Evolutionary conservation across 2,888 invertebrate genomes (phyloP), one percentile per base, ranked within the genome.

Genomic region (Carterocephalus palaemon): DNA sequence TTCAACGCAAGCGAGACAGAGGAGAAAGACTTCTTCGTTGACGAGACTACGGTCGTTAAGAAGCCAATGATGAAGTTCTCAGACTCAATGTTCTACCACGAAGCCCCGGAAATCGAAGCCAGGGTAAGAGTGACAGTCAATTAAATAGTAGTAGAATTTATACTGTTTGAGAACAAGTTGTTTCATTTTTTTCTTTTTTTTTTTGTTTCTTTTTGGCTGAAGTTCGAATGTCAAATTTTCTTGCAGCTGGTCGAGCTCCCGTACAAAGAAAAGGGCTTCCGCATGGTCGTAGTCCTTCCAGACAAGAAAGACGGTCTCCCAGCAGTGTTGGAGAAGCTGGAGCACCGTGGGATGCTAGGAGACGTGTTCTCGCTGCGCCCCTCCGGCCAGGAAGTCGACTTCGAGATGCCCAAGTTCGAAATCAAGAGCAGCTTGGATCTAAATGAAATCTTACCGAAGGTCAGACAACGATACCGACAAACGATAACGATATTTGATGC

Each of bases 281-380:
- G 76, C 6, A 76, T 76, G 74, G 60, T 76, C 3, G 48, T 76
- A 1, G 60, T 74, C 2, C 60, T 76, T 3, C 75, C 77, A 0
- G 49, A 74, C 29, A 60, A 69, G 31, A 37, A 70, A 1, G 67
- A 76, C 19, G 76, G 76, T 20, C 64, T 76, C 0, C 45, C 60
- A 0, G 42, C 57, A 0, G 60, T 74, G n/a, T 31, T 76, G 26
- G 60, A 69, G 36, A 75, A 75, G 47, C 64, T 62, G 1, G 46
- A 65, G 0, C 23, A 58, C 10, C 60, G 53, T 12, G 75, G 75
- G 1, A 43, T 76, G 2, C 53, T 75, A 2, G 47, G 56, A 3
- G 70, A 70, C 13, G 60, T 74, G 1, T 74, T 69, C 51, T 49
- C 40, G 0, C 48, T 76, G 29, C 0, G 3, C 0, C 64, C 67